Conservation (phyloP, 2,888 invertebrate species). For the Aelia acuminata region DNA sequence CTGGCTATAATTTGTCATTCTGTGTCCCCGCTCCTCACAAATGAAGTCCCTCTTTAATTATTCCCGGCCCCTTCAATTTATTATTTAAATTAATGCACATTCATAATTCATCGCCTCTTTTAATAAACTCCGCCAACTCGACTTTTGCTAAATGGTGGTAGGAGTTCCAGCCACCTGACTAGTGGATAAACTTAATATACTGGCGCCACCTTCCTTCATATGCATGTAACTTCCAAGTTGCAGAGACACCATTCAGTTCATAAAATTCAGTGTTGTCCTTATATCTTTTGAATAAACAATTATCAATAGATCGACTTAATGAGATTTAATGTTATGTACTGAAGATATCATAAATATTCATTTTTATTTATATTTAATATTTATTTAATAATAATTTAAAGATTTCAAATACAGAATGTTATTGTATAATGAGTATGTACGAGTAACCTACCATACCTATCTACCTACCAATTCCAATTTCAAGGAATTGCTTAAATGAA, state of each 20-base stretch:
- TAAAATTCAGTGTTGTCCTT: background rate
- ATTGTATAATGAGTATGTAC: too few relatives aligned
- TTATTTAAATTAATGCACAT: conserved; percentile 50
- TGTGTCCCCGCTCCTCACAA: background rate
- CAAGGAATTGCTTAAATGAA: too few relatives aligned
- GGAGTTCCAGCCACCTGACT: background rate
- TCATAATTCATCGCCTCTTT: conserved; percentile 43
- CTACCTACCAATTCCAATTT: too few relatives aligned
- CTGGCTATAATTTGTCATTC: conserved; percentile 20
- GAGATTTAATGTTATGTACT: too few relatives aligned
- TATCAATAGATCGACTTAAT: background rate
- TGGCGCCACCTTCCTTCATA: background rate
- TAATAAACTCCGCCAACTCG: conserved; percentile 29
- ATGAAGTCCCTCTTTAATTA: conserved; percentile 38
- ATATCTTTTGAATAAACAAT: background rate
- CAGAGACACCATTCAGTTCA: background rate
- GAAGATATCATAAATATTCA: background rate
- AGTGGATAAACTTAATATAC: background rate
- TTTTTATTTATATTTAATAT: too few relatives aligned
- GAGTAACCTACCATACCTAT: too few relatives aligned
- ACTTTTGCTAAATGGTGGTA: conserved; percentile 34
- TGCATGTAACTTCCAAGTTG: too few relatives aligned
- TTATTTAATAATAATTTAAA: too few relatives aligned
- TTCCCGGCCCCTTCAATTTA: conserved; percentile 29
- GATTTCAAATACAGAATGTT: too few relatives aligned